Evolutionary conservation across 2,888 invertebrate species (phyloP).

Genomic region (Yponomeuta plumbellus): DNA sequence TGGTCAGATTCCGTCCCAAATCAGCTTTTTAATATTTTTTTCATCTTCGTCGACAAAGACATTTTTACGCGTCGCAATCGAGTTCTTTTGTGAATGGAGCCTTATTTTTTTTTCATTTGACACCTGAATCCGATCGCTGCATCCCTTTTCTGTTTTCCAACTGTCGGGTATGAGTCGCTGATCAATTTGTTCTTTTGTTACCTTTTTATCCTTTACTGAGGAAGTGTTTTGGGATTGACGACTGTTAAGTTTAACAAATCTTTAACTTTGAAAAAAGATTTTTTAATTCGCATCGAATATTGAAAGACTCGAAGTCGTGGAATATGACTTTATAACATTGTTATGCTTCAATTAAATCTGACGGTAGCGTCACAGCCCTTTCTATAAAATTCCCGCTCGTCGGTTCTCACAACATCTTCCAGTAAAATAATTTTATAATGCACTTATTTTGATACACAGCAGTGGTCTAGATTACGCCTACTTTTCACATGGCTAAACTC

Average conservation of each 20-base stretch:
- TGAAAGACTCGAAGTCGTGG: not conserved
- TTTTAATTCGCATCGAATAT: not conserved
- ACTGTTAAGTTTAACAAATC: not conserved
- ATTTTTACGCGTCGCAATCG: slow-evolving; percentile 64
- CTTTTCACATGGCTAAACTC: slow-evolving; percentile 35
- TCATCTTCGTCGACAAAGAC: slow-evolving; percentile 33
- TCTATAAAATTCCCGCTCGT: not conserved
- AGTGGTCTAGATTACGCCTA: slow-evolving; percentile 26
- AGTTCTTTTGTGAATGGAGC: slow-evolving; percentile 49
- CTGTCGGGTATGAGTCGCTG: slow-evolving; percentile 41
- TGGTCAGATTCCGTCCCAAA: slow-evolving; percentile 33
- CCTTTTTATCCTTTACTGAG: slow-evolving; percentile 24
- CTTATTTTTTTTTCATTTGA: slow-evolving; percentile 54
- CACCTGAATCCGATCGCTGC: slow-evolving; percentile 57
- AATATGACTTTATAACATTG: not conserved
- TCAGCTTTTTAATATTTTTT: slow-evolving; percentile 20
- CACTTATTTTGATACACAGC: slow-evolving; percentile 7
- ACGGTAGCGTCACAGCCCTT: not conserved
- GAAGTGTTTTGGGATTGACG: slow-evolving; percentile 1
- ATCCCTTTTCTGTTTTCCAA: slow-evolving; percentile 40
- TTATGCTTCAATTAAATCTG: not conserved
- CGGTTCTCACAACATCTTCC: slow-evolving; percentile 17
- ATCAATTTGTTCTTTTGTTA: slow-evolving; percentile 58
- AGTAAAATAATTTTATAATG: not conserved
- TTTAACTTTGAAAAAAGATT: not conserved